Conservation (phyloP, 64 coral and sea anemone genomes). For the Porites lutea region DNA sequence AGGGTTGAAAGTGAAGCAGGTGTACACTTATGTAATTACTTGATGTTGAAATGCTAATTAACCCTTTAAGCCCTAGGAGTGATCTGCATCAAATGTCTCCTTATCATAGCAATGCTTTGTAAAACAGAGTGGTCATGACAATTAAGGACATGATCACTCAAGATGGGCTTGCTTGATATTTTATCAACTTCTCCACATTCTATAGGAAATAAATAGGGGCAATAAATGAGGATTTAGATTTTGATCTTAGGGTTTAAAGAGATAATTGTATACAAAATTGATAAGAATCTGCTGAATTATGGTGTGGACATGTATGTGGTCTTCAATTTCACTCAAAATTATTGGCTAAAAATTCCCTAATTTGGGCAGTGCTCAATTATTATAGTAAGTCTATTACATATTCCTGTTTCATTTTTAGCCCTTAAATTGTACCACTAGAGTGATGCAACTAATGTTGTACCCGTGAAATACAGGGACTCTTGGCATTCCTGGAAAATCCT, state of each 20-base stretch:
- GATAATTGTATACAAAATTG: no score
- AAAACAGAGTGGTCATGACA: no score
- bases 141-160: no score
- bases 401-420: neutral
- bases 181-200: no score
- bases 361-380: neutral
- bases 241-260: no score
- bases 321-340: neutral
- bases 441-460: neutral
- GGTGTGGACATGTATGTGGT: neutral
- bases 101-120: neutral
- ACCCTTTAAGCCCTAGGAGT: neutral
- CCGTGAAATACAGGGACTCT: neutral
- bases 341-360: neutral
- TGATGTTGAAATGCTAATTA: neutral
- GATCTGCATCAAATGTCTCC: neutral
- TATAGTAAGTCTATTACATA: neutral
- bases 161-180: no score
- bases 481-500: neutral
- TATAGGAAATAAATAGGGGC: no score
- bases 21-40: neutral
- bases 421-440: neutral
- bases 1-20: neutral
- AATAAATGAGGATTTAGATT: no score
- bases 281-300: neutral